A percentile compares a stretch with the other conserved stretches of the same genome.
These are phyloP conservation scores for Cybosia mesomella DNA, from an alignment of 2,888 invertebrate genomes.

Conservation along the genomic window DNA sequence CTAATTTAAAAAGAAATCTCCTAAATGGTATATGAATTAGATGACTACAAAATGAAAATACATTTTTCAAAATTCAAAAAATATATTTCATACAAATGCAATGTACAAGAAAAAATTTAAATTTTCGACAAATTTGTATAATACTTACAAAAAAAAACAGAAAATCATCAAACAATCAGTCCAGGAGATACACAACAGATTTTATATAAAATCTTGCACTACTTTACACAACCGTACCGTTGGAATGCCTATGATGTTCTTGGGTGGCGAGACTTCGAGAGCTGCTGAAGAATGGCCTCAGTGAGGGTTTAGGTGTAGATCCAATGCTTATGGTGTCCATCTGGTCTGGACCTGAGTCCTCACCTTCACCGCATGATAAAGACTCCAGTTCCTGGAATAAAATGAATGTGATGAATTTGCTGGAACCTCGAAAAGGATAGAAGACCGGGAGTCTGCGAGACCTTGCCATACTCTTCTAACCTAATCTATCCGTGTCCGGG, in stretches of 20 bases:
- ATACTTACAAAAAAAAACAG: slow-evolving; percentile 14
- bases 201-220: slow-evolving; percentile 26
- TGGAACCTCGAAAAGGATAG: not conserved
- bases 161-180: slow-evolving; percentile 43
- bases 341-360: slow-evolving; percentile 96
- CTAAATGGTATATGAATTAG: not conserved
- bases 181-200: slow-evolving; percentile 47
- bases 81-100: slow-evolving; percentile 34
- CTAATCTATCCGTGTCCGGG: too few relatives aligned
- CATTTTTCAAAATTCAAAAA: slow-evolving; percentile 24
- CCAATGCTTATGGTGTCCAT: slow-evolving; percentile 98
- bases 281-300: slow-evolving; percentile 98
- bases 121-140: slow-evolving; percentile 20
- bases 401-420: not conserved
- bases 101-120: slow-evolving; percentile 25
- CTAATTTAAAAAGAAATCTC: not conserved
- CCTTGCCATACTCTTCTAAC: too few relatives aligned
- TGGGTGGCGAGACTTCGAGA: slow-evolving; percentile 91
- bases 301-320: slow-evolving; percentile 98
- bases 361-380: slow-evolving; percentile 92
- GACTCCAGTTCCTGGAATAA: slow-evolving; percentile 95
- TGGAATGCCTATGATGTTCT: slow-evolving; percentile 82
- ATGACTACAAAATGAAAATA: slow-evolving; percentile 34
- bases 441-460: too few relatives aligned
- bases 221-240: slow-evolving; percentile 63